phyloP scores from a whole-genome alignment of 92 coral and sea anemone genomes.

The Diadumene lineata region DNA sequence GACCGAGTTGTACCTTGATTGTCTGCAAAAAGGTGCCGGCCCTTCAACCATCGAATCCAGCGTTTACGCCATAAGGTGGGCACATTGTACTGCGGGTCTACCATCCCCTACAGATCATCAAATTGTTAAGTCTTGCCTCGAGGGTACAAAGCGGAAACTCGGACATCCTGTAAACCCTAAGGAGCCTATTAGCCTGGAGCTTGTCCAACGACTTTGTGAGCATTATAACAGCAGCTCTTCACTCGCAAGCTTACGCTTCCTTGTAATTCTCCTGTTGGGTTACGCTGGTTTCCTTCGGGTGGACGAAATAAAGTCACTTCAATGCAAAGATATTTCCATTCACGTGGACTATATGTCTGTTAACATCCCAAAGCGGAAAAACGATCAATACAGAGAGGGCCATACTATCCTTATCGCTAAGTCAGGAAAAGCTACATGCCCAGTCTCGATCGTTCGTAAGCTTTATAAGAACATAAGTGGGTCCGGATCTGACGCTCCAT shows the following conservation, averaged over 20 bases:
- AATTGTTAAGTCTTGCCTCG: slow-evolving; percentile 44
- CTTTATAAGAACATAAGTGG: too few relatives aligned
- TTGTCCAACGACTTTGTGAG: slow-evolving; percentile 28
- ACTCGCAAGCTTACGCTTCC: slow-evolving; percentile 48
- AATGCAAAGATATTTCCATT: slow-evolving; percentile 32
- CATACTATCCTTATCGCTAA: too few relatives aligned
- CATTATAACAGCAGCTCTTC: slow-evolving; percentile 28
- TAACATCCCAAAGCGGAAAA: slow-evolving; percentile 36
- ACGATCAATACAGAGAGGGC: slow-evolving; percentile 54
- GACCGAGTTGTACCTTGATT: slow-evolving; percentile 15
- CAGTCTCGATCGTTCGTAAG: too few relatives aligned
- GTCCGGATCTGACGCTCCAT: too few relatives aligned
- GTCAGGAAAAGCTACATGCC: too few relatives aligned
- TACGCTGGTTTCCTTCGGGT: slow-evolving; percentile 58
- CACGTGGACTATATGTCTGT: slow-evolving; percentile 33
- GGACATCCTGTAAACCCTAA: slow-evolving; percentile 56
- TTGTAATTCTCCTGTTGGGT: slow-evolving; percentile 49
- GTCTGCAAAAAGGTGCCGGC: background rate
- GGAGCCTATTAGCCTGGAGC: slow-evolving; percentile 52
- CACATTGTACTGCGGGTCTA: slow-evolving; percentile 44
- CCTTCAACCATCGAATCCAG: background rate
- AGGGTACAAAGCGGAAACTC: slow-evolving; percentile 47
- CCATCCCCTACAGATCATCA: slow-evolving; percentile 51
- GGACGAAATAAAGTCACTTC: slow-evolving; percentile 41
- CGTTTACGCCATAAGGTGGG: slow-evolving; percentile 41